Percentiles rank a stretch among this genome's conserved stretches.
Conservation (phyloP, 2,888 invertebrate species). For the Halocaridina rubra region DNA sequence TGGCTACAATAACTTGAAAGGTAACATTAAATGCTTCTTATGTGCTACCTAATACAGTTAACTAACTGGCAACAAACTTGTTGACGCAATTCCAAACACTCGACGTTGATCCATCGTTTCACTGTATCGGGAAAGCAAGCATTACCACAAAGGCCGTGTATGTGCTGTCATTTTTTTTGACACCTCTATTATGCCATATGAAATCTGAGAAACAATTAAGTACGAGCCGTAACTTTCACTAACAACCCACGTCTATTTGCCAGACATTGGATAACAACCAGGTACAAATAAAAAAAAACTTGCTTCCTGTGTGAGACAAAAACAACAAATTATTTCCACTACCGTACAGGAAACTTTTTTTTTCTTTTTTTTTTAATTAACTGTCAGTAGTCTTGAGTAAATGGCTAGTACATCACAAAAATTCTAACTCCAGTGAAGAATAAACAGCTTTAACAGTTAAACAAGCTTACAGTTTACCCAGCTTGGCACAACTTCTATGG, state of each 20-base stretch:
- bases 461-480: conserved; percentile 35
- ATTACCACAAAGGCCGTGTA: conserved; percentile 43
- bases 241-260: conserved; percentile 41
- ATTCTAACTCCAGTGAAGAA: conserved; percentile 35
- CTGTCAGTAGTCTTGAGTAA: no score
- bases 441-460: conserved; percentile 36
- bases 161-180: conserved; percentile 33
- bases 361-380: conserved; percentile 27
- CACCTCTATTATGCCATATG: conserved; percentile 39
- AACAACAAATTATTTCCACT: conserved; percentile 35
- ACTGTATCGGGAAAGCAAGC: conserved; percentile 31
- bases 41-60: conserved; percentile 39
- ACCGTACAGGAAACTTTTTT: conserved; percentile 32
- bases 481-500: conserved; percentile 30
- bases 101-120: conserved; percentile 29
- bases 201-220: conserved; percentile 32
- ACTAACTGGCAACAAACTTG: conserved; percentile 36
- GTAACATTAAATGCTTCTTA: conserved; percentile 35
- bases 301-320: conserved; percentile 30
- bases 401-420: conserved; percentile 40
- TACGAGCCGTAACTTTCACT: conserved; percentile 34
- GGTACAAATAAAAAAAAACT: conserved; percentile 38
- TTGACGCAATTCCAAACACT: conserved; percentile 17
- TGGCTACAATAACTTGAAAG: conserved; percentile 35
- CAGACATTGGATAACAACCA: conserved; percentile 36